Base-by-base conservation (phyloP, 1,140 invertebrate genomes). In the Elysia chlorotica region DNA sequence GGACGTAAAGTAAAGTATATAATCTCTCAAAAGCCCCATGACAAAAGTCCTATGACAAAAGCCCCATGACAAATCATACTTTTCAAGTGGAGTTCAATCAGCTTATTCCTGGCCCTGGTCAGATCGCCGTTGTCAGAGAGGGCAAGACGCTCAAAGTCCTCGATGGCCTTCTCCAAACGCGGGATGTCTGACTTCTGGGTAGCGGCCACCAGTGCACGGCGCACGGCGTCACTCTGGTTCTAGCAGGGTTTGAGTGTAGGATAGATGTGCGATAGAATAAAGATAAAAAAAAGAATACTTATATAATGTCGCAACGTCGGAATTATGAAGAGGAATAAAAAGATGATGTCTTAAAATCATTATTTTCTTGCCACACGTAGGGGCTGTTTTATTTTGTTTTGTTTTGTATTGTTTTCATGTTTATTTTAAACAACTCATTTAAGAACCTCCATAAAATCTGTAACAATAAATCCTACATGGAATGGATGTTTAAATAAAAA, bases 41-140 rank as follows among this genome's bases (percentile, higher is more conserved):
- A n/a, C n/a, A n/a, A n/a, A n/a, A n/a, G n/a, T n/a, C n/a, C n/a
- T n/a, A n/a, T n/a, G n/a, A n/a, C n/a, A n/a, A n/a, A n/a, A n/a
- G n/a, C n/a, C n/a, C n/a, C n/a, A n/a, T n/a, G n/a, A n/a, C n/a
- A n/a, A n/a, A n/a, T n/a, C n/a, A n/a, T n/a, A n/a, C n/a, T n/a
- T n/a, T n/a, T n/a, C 23, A 78, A 71, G 17, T 78, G 71, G 1
- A 80, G 73, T 21, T 71, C 37, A 28, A 62, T 37, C 6, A 78
- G 74, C n/a, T 36, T 70, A 2, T 65, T 53, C 10, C 73, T 75
- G 23, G 76, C 76, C 6, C 68, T 59, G 10, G 74, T 61, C 35
- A 73, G 38, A n/a, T 78, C 76, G 1, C 74, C 74, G 30, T 28
- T 61, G 63, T 78, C 74, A 19, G 48, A 65, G 30, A 78, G 67